phyloP scores from a whole-genome alignment of 2,888 invertebrate genomes.

The Mythimna vitellina region DNA sequence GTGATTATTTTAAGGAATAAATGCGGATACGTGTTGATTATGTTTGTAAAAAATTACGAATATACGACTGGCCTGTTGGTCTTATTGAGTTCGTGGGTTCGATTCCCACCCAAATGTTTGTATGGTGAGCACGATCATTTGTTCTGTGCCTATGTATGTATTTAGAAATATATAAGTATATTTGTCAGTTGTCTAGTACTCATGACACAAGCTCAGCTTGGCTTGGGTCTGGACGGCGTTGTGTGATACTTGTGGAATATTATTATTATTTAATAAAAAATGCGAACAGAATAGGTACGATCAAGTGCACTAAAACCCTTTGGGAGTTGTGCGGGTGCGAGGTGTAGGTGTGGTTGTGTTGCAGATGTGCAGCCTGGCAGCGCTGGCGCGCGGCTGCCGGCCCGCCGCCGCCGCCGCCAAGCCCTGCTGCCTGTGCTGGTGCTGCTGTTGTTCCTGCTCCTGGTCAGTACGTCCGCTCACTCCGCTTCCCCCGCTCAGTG shows the following conservation, averaged over 20 bases:
- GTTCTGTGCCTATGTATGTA: too few species aligned
- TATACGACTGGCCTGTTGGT: too few species aligned
- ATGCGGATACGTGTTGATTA: neutral
- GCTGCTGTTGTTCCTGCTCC: conserved; percentile 92
- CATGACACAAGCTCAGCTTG: too few species aligned
- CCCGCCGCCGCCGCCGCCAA: conserved; percentile 85
- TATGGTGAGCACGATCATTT: too few species aligned
- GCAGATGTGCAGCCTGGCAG: conserved; percentile 89
- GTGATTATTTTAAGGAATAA: neutral
- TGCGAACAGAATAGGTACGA: neutral
- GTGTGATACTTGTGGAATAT: too few species aligned
- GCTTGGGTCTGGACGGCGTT: too few species aligned
- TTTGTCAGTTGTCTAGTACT: too few species aligned
- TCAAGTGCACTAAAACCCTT: neutral
- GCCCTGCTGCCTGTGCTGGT: conserved; percentile 91
- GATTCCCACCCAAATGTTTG: too few species aligned
- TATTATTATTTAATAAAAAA: too few species aligned
- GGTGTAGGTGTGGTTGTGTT: conserved; percentile 55
- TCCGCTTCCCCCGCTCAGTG: neutral
- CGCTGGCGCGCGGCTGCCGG: conserved; percentile 90
- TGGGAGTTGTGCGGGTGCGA: neutral
- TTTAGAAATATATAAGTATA: too few species aligned
- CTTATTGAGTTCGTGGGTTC: too few species aligned
- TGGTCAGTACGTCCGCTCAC: conserved; percentile 78
- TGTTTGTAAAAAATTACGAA: neutral